A percentile compares a stretch with the other conserved stretches of the same genome.
Conservation (phyloP, 2,797 vertebrate genomes). For the Poecile montanus region DNA sequence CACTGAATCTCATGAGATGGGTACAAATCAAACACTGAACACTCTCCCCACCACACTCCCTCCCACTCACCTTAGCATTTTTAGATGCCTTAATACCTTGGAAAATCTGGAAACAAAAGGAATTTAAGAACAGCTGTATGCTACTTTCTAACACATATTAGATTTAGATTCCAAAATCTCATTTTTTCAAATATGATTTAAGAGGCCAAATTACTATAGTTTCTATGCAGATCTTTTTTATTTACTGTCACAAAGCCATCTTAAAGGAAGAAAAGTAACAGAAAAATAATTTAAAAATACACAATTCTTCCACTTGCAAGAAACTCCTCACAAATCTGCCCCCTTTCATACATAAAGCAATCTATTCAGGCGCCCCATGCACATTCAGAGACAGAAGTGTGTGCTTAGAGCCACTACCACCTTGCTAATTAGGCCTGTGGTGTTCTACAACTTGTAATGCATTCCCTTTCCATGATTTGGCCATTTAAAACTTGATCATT, state of each 20-base stretch:
- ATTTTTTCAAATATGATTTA: not conserved
- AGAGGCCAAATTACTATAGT: not conserved
- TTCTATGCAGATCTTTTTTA: not conserved
- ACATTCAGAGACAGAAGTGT: not conserved
- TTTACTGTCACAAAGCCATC: not conserved
- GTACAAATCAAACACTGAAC: not conserved
- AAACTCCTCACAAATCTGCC: not conserved
- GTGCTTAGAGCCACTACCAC: not conserved
- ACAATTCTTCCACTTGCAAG: not conserved
- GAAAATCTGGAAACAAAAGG: not conserved
- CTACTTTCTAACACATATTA: not conserved
- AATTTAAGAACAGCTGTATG: not conserved
- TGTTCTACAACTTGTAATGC: not conserved
- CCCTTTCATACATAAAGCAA: not conserved
- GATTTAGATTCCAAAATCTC: not conserved
- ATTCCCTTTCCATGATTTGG: not conserved
- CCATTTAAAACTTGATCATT: not conserved
- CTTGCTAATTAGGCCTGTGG: not conserved
- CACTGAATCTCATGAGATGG: not conserved
- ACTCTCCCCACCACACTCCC: fast-evolving
- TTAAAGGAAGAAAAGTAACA: not conserved
- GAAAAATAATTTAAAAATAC: not conserved
- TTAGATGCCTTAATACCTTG: not conserved
- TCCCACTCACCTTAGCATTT: not conserved
- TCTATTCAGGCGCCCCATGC: not conserved